Base-by-base conservation (phyloP, 2,797 vertebrate genomes). In the Varecia variegata region DNA sequence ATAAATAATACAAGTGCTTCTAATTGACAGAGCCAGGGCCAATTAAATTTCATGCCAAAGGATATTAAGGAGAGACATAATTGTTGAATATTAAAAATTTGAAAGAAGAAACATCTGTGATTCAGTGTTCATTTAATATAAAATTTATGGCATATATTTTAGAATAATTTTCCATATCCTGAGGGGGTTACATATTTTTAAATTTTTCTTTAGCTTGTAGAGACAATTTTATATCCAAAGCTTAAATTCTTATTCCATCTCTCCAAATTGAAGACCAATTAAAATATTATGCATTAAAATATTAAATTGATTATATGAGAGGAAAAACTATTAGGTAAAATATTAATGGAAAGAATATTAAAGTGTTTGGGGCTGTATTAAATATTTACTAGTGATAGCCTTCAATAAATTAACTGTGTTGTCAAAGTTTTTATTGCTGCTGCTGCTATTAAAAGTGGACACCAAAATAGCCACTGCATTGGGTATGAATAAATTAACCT, bases 1-100 rank as follows among this genome's bases (percentile, higher is more conserved):
- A 97, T 97, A 95, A 97, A 97, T 97, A 97, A 97, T 97, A 97
- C 58, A 97, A 96, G 47, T 89, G 74, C 85, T 90, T 97, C 90
- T 97, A 97, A 97, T 94, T 96, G 96, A 97, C 82, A 95, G 47
- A 93, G 95, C 73, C 70, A 90, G n/a, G 77, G 92, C 94, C 97
- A 96, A 97, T 97, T 97, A 97, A 97, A 95, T 96, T 88, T 96
- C 90, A 97, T 86, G 88, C 73, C 92, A 97, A 95, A 88, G 77
- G 85, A 95, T 92, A 97, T 93, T 90, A 95, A 94, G 50, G 77
- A 95, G 80, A 90, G 74, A 88, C 50, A 91, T 91, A 90, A 97
- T 97, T 97, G 85, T 88, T 96, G 88, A 97, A 96, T 97, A 97
- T 88, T 97, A 93, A 96, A 95, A 90, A 97, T 86, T 52, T 90